Base-by-base conservation (phyloP, 1,140 invertebrate species). In the Saxidomus purpurata region DNA sequence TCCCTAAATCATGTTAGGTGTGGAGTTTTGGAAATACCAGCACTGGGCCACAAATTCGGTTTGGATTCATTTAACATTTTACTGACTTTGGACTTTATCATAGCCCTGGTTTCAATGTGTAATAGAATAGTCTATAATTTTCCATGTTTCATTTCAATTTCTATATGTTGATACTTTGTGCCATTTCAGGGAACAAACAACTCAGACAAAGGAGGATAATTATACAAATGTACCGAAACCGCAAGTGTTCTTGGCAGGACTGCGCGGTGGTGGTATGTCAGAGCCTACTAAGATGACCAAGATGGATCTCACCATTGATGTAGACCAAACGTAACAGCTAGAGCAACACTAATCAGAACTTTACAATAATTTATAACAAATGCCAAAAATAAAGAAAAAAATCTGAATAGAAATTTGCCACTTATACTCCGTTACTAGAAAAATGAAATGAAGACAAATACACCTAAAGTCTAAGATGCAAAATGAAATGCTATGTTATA, bases 271-370 rank as follows among this genome's bases (percentile, higher is more conserved):
- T 92, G 95, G 94, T 15, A 93, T 94, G 87, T 83, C 89, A 55
- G 83, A 93, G 31, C 93, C 95, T 6, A 96, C 96, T 22, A 63
- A 90, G 22, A 95, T 96, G 94, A 93, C 89, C 34, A 96, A 96
- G 92, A 92, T 96, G n/a, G 96, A 96, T 88, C 94, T 96, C 19
- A 96, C 96, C 28, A 90, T 95, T 34, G 95, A 95, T 91, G 95
- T 96, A 15, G 91, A 93, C 34, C 91, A 93, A 69, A 91, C 87
- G 81, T 92, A 86, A 88, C 59, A 28, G 8, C 3, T 6, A 19
- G 52, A 55, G 19, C 13, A 55, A 19, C 52, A 43, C 15, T 55
- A 13, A 13, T 19, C 8, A 55, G 22, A 55, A 55, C 52, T 55
- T 55, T 13, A 55, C 3, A 55, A 55, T 15, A 55, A 3, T 55